Evolutionary conservation across 2,113 vertebrate species (phyloP).

Genomic region (Cyprinus carpio): DNA sequence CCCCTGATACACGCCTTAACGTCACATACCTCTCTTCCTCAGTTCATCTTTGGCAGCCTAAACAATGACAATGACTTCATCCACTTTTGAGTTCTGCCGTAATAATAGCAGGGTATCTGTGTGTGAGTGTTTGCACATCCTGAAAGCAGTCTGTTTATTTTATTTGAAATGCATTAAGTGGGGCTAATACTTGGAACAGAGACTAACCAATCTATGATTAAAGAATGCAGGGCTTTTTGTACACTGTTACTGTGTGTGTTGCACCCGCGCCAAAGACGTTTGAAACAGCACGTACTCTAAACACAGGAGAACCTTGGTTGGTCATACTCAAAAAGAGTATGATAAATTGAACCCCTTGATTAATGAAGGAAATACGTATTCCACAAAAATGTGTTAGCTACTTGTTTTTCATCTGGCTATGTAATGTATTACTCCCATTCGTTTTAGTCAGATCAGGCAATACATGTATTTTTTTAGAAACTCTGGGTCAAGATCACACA

Average conservation of each 20-base stretch:
- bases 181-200: slow-evolving; percentile 19
- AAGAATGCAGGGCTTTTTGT: slow-evolving; percentile 19
- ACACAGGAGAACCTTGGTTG: not conserved
- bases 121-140: slow-evolving; percentile 1
- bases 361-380: too few species aligned
- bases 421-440: not conserved
- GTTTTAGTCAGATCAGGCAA: not conserved
- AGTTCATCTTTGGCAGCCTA: slow-evolving; percentile 53
- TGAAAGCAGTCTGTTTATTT: slow-evolving; percentile 18
- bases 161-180: slow-evolving; percentile 30
- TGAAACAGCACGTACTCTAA: slow-evolving; percentile 34
- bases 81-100: not conserved
- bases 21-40: slow-evolving; percentile 42
- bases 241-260: not conserved
- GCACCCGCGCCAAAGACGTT: slow-evolving; percentile 33
- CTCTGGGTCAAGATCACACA: not conserved
- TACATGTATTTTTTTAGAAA: slow-evolving; percentile 12
- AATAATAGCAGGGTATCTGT: not conserved
- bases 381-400: not conserved
- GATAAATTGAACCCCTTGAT: slow-evolving; percentile 23
- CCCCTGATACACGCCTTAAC: slow-evolving; percentile 29
- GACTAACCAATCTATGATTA: slow-evolving; percentile 31
- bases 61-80: slow-evolving; percentile 59
- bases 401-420: not conserved
- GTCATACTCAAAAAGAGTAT: not conserved